Percentiles rank a stretch among this genome's conserved stretches.
phyloP scores from a whole-genome alignment of 2,113 vertebrate species.

The Ammospiza nelsoni region DNA sequence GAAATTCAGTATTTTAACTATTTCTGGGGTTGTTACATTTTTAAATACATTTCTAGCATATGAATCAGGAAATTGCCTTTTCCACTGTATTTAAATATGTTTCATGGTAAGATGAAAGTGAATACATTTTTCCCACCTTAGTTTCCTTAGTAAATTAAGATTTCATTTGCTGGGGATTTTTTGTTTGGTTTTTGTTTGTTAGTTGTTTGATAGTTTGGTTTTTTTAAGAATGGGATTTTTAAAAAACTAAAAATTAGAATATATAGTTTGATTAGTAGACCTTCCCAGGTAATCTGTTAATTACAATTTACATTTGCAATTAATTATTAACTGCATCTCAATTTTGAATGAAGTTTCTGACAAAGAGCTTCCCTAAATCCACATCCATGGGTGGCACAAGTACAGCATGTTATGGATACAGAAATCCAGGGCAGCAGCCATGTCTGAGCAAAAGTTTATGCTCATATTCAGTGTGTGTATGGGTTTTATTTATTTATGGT shows the following conservation, averaged over 20 bases:
- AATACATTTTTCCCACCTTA: background rate
- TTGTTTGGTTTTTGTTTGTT: background rate
- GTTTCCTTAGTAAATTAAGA: background rate
- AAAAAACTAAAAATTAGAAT: background rate
- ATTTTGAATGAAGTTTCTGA: background rate
- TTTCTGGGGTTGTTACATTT: background rate
- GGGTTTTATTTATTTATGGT: background rate
- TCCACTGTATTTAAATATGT: background rate
- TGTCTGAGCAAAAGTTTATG: background rate
- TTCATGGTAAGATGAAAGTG: background rate
- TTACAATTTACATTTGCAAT: background rate
- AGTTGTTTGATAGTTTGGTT: background rate
- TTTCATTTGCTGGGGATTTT: background rate
- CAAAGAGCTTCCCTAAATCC: background rate
- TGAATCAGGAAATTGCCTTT: background rate
- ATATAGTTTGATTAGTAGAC: background rate
- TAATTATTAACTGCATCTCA: background rate
- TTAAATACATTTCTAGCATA: background rate
- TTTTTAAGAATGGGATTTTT: background rate
- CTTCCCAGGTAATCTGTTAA: background rate
- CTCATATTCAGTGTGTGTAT: background rate
- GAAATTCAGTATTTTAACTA: background rate
- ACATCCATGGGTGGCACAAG: background rate
- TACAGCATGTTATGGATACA: background rate
- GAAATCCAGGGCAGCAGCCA: background rate